Evolutionary conservation across 1,140 invertebrate genomes (phyloP).

Genomic region (Archegozetes longisetosus): DNA sequence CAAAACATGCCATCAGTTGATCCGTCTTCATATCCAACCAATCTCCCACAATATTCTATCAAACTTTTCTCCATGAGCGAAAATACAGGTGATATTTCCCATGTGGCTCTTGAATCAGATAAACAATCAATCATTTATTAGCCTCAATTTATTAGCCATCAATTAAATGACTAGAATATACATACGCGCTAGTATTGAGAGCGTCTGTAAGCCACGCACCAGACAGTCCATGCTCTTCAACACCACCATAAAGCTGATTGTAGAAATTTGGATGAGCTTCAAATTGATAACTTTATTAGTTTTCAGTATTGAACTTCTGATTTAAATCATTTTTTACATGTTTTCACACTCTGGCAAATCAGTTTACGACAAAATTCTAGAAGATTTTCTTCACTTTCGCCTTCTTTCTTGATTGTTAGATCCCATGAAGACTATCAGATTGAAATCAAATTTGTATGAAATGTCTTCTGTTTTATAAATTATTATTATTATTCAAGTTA

Average conservation of each 20-base stretch:
- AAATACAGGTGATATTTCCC: slow-evolving; percentile 96
- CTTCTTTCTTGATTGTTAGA: slow-evolving; percentile 60
- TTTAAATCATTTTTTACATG: slow-evolving; percentile 13
- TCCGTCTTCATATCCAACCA: slow-evolving; percentile 64
- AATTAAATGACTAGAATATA: too few relatives aligned
- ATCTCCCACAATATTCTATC: slow-evolving; percentile 72
- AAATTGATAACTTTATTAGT: not conserved
- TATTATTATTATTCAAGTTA: not conserved
- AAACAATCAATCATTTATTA: not conserved
- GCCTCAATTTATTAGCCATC: not conserved
- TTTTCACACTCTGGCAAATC: slow-evolving; percentile 88
- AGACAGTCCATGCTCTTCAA: slow-evolving; percentile 85
- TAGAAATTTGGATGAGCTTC: slow-evolving; percentile 84
- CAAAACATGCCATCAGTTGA: slow-evolving; percentile 72
- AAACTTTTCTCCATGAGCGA: slow-evolving; percentile 94
- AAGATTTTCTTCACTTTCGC: slow-evolving; percentile 63
- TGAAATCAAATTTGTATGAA: not conserved
- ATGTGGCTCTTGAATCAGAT: slow-evolving; percentile 46
- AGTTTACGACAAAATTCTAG: slow-evolving; percentile 77
- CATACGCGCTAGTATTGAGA: slow-evolving; percentile 85
- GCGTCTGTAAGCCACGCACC: slow-evolving; percentile 94
- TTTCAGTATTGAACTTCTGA: not conserved
- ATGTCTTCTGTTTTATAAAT: not conserved
- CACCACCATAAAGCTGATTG: slow-evolving; percentile 86
- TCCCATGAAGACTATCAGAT: slow-evolving; percentile 58